Percentiles rank a stretch among this genome's conserved stretches.
Conservation (phyloP, 2,888 invertebrate genomes). For the Scaptomyza polygonia region DNA sequence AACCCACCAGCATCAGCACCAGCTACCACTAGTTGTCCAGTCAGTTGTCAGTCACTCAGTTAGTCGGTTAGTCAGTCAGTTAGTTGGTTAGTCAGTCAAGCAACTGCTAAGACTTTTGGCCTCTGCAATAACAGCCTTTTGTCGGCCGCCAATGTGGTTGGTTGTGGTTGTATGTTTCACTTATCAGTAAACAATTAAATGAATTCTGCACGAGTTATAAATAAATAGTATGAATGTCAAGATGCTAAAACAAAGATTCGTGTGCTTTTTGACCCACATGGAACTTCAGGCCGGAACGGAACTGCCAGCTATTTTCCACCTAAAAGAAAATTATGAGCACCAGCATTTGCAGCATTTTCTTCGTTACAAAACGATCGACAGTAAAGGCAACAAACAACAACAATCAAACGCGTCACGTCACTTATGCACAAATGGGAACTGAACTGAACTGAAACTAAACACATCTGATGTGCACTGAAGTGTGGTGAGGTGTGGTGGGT, state of each 20-base stretch:
- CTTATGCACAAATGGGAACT: conserved; percentile 55
- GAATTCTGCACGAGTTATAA: conserved; percentile 63
- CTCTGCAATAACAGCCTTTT: conserved; percentile 13
- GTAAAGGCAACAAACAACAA: conserved; percentile 42
- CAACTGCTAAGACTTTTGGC: conserved; percentile 15
- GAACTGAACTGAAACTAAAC: conserved; percentile 24
- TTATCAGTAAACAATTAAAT: conserved; percentile 72
- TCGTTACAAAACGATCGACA: conserved; percentile 38
- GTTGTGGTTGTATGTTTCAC: conserved; percentile 54
- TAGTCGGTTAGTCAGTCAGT: conserved; percentile 25
- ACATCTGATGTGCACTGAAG: conserved; percentile 21
- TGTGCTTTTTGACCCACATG: conserved; percentile 74
- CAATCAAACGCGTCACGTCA: conserved; percentile 46
- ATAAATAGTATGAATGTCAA: conserved; percentile 76
- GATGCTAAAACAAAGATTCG: conserved; percentile 56
- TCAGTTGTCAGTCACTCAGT: conserved; percentile 54
- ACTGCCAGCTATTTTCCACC: conserved; percentile 78
- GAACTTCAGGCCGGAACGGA: conserved; percentile 41
- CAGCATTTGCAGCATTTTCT: conserved; percentile 72
- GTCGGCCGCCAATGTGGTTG: conserved; percentile 22
- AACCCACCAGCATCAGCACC: conserved; percentile 7
- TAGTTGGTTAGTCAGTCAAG: conserved; percentile 11
- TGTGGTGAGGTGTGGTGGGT: conserved; percentile 17
- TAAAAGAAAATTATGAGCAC: conserved; percentile 74
- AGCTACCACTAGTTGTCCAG: conserved; percentile 32